Conservation (phyloP, 2,797 vertebrate species). For the Eremophila alpestris region DNA sequence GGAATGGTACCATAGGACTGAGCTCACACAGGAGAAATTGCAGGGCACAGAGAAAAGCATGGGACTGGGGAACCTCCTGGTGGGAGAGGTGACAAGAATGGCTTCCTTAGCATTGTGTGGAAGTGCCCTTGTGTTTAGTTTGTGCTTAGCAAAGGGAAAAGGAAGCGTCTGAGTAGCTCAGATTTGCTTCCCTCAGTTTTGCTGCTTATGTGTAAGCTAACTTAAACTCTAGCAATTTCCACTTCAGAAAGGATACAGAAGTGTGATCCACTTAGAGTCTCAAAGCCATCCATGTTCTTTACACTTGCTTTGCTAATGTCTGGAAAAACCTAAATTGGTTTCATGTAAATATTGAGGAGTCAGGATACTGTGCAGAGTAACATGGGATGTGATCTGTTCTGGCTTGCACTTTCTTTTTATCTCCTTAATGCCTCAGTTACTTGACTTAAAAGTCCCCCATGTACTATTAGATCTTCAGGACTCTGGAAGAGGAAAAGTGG, state of each 20-base stretch:
- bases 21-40: background rate
- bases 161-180: background rate
- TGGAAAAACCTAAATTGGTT: background rate
- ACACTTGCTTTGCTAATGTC: background rate
- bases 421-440: background rate
- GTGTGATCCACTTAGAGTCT: background rate
- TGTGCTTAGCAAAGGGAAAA: background rate
- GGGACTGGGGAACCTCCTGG: background rate
- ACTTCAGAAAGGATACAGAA: background rate
- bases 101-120: background rate
- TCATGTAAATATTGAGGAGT: background rate
- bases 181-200: background rate
- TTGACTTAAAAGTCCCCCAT: background rate
- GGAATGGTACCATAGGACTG: background rate
- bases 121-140: background rate
- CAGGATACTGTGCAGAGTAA: background rate
- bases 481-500: background rate
- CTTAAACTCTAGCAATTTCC: background rate
- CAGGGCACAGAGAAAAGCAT: background rate
- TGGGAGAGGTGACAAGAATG: background rate
- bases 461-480: background rate
- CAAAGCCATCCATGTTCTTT: background rate
- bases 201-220: background rate
- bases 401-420: background rate
- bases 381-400: background rate